These are phyloP conservation scores for Diarsia rubi DNA, from an alignment of 2,888 invertebrate species.

Conservation along the genomic window DNA sequence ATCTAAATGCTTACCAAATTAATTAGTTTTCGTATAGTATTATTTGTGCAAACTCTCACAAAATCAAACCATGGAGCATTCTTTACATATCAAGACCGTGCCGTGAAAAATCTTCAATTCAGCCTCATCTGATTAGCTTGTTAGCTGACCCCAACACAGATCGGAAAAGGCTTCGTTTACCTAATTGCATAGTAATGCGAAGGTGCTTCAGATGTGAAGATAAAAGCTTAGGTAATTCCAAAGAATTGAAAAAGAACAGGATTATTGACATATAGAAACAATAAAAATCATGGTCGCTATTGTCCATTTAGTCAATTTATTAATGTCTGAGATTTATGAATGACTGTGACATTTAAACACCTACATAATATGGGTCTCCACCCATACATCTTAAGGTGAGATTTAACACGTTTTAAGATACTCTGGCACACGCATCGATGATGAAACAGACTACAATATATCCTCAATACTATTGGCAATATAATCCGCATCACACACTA, in stretches of 20 bases:
- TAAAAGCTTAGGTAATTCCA: constrained; percentile 33
- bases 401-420: constrained; percentile 59
- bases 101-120: constrained; percentile 25
- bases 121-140: constrained; percentile 42
- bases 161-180: constrained; percentile 37
- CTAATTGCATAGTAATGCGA: constrained; percentile 46
- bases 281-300: constrained; percentile 13
- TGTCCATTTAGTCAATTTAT: constrained; percentile 41
- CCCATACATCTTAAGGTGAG: constrained; percentile 43
- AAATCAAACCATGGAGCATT: neutral
- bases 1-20: neutral
- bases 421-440: constrained; percentile 50
- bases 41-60: neutral
- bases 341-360: constrained; percentile 58
- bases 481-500: neutral
- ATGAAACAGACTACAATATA: constrained; percentile 47
- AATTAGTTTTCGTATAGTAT: neutral
- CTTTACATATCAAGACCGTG: constrained; percentile 10
- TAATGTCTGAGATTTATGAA: constrained; percentile 41
- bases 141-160: constrained; percentile 47
- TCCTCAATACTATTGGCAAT: constrained; percentile 31
- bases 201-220: constrained; percentile 33
- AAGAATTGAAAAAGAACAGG: constrained; percentile 4
- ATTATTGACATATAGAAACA: constrained; percentile 13
- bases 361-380: constrained; percentile 64